A percentile compares a stretch with the other conserved stretches of the same genome.
Evolutionary conservation across 2,888 invertebrate species (phyloP).

Genomic region (Agrotis exclamationis): DNA sequence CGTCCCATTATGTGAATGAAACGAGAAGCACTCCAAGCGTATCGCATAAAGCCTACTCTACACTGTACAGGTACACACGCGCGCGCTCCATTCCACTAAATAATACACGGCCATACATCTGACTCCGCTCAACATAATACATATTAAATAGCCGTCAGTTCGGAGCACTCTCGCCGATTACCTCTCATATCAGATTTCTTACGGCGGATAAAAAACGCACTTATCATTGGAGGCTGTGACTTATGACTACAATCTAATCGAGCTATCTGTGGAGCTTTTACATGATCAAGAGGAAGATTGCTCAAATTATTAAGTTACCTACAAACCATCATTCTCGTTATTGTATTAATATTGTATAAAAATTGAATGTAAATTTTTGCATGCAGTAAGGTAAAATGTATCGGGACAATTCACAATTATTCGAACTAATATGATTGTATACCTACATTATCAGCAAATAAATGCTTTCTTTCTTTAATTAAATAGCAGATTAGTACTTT

Average conservation of each 20-base stretch:
- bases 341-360: too few relatives aligned
- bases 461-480: too few relatives aligned
- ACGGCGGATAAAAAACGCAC: conserved; percentile 66
- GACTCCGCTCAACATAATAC: conserved; percentile 69
- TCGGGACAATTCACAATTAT: too few relatives aligned
- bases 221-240: conserved; percentile 67
- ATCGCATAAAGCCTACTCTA: not conserved
- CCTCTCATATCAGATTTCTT: conserved; percentile 75
- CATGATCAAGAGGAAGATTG: conserved; percentile 40
- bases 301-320: conserved; percentile 15
- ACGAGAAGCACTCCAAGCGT: not conserved
- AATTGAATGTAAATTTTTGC: too few relatives aligned
- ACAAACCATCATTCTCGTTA: not conserved
- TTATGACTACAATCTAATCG: conserved; percentile 56
- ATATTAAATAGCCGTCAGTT: conserved; percentile 69
- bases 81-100: conserved; percentile 56
- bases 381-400: too few relatives aligned
- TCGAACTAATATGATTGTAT: too few relatives aligned
- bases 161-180: conserved; percentile 74
- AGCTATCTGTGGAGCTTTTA: conserved; percentile 49
- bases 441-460: too few relatives aligned
- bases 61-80: conserved; percentile 24
- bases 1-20: not conserved
- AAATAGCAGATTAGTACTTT: not conserved
- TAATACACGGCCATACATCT: conserved; percentile 64